Evolutionary conservation across 1,140 invertebrate genomes (phyloP).

Genomic region (Doryteuthis pealeii): DNA sequence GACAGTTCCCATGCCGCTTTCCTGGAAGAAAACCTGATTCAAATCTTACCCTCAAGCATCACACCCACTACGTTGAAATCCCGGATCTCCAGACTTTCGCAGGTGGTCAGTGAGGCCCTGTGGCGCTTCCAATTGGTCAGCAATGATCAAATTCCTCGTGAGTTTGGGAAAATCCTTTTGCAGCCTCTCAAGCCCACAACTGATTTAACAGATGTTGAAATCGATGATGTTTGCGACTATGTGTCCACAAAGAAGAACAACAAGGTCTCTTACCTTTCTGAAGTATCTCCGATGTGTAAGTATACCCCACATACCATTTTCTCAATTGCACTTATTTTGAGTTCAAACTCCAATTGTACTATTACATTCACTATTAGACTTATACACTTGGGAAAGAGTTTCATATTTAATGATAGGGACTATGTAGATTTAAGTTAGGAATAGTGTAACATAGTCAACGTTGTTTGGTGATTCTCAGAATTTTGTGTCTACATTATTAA

Average conservation of each 20-base stretch:
- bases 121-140: slow-evolving; percentile 57
- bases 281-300: neutral
- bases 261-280: slow-evolving; percentile 26
- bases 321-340: no score
- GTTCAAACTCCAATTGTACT: no score
- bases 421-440: no score
- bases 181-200: slow-evolving; percentile 32
- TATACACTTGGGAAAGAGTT: no score
- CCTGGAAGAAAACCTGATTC: slow-evolving; percentile 38
- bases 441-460: no score
- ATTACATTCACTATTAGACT: no score
- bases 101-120: slow-evolving; percentile 53
- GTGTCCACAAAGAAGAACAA: slow-evolving; percentile 16
- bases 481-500: no score
- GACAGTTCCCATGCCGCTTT: slow-evolving; percentile 2
- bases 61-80: slow-evolving; percentile 34
- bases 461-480: no score
- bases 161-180: slow-evolving; percentile 40
- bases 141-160: slow-evolving; percentile 45
- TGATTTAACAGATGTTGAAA: slow-evolving; percentile 34
- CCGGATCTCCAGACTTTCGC: slow-evolving; percentile 43
- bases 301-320: no score
- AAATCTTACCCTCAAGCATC: slow-evolving; percentile 39
- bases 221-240: slow-evolving; percentile 16
- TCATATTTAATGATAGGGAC: no score